A percentile compares a stretch with the other conserved stretches of the same genome.
These are phyloP conservation scores for Nannospalax galili DNA, from an alignment of 2,113 vertebrate genomes.

Conservation along the genomic window DNA sequence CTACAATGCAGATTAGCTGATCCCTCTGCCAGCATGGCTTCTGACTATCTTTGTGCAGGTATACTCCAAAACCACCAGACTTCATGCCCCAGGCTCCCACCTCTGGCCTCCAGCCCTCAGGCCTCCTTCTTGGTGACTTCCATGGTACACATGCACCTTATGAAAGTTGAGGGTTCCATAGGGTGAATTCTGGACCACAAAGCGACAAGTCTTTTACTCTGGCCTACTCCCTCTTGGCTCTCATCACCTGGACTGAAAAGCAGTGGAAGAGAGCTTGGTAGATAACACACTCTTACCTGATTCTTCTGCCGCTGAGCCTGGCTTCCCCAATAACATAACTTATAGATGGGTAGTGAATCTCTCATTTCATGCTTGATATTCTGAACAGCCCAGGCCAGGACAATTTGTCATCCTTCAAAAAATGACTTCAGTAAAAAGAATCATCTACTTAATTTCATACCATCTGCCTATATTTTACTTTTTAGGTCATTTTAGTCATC, in stretches of 20 bases:
- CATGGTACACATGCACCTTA: accelerated
- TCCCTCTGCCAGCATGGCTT: not conserved
- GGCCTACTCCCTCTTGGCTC: too few relatives aligned
- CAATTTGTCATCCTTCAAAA: not conserved
- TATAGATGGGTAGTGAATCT: not conserved
- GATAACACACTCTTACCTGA: accelerated
- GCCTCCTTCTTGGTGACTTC: not conserved
- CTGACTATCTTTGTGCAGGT: not conserved
- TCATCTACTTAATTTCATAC: not conserved
- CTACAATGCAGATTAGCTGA: not conserved
- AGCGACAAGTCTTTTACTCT: not conserved
- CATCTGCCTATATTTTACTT: not conserved
- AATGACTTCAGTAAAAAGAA: not conserved
- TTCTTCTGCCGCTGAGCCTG: not conserved
- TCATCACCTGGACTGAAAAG: not conserved
- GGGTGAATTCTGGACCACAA: not conserved
- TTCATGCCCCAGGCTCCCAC: not conserved
- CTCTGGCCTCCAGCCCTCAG: not conserved
- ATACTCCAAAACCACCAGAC: not conserved
- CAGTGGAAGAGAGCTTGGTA: not conserved
- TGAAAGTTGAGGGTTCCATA: accelerated
- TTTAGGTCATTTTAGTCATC: not conserved
- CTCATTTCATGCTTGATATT: not conserved
- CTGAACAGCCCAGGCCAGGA: not conserved
- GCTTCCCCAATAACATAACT: not conserved